Conservation (phyloP, 2,888 invertebrate genomes). For the Lumbricus terrestris region DNA sequence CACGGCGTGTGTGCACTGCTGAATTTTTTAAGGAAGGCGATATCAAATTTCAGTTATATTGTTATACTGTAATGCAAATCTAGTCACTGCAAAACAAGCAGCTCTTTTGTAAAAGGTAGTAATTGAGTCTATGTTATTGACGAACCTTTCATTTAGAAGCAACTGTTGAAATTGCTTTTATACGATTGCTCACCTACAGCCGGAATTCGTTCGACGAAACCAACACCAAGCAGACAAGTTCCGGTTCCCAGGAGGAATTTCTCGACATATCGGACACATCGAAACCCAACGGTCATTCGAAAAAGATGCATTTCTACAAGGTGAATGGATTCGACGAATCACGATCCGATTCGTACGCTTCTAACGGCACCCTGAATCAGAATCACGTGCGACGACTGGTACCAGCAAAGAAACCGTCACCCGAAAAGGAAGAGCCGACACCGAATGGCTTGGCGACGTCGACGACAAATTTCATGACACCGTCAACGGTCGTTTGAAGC, state of each 20-base stretch:
- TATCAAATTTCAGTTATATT: too few species aligned
- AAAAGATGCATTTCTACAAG: slow-evolving; percentile 12
- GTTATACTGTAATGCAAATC: too few species aligned
- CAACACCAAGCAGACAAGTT: neutral
- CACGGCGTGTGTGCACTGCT: too few species aligned
- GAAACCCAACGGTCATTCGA: neutral
- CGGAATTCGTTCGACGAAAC: neutral
- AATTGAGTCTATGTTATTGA: too few species aligned
- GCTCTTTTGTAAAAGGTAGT: neutral
- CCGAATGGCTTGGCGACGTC: neutral
- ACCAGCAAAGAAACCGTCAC: neutral
- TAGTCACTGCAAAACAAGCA: too few species aligned
- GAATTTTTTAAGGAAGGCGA: too few species aligned
- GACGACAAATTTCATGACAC: neutral
- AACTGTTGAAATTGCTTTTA: neutral
- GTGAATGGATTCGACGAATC: slow-evolving; percentile 4
- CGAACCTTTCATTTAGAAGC: neutral
- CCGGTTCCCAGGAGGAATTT: neutral
- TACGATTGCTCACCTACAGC: neutral
- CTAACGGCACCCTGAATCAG: neutral
- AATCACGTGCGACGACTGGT: neutral
- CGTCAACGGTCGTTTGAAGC: neutral
- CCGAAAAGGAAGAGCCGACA: neutral
- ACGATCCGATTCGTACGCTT: neutral
- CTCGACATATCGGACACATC: neutral